Percentiles rank a stretch among this genome's conserved stretches.
Evolutionary conservation across 2,797 vertebrate species (phyloP).

Genomic region (Ctenochaetus hawaiiensis): DNA sequence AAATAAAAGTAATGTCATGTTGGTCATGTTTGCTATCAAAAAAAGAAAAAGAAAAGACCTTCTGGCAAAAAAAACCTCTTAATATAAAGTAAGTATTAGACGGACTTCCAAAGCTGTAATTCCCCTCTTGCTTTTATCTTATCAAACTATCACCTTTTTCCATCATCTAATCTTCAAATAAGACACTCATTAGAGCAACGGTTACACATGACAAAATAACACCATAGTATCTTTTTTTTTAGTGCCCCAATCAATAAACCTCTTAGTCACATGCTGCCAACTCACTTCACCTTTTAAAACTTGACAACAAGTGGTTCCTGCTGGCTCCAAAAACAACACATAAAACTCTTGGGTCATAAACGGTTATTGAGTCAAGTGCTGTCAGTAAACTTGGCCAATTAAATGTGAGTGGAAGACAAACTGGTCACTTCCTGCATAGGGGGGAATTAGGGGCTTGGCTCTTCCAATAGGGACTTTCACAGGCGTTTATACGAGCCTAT

Average conservation of each 20-base stretch:
- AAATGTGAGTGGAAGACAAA: conserved; percentile 70
- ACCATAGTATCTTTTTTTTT: conserved; percentile 32
- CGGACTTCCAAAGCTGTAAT: background rate
- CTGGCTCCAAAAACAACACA: conserved; percentile 71
- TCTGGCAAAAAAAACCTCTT: background rate
- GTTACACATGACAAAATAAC: conserved; percentile 37
- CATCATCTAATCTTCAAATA: background rate
- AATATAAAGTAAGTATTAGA: too few species aligned
- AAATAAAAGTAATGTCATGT: background rate
- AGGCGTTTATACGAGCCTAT: conserved; percentile 67
- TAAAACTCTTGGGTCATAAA: conserved; percentile 72
- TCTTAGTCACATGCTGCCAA: conserved; percentile 58
- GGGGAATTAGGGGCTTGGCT: conserved; percentile 31
- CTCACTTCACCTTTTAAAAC: conserved; percentile 48
- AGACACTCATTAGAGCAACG: background rate
- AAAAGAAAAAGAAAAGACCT: background rate
- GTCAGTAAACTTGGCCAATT: conserved; percentile 71
- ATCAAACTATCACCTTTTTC: conserved; percentile 26
- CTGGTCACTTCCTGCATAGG: conserved; percentile 67
- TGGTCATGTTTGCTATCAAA: background rate
- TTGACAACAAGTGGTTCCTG: conserved; percentile 61
- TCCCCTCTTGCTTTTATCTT: conserved; percentile 3
- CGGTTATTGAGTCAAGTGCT: conserved; percentile 68
- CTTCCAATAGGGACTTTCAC: conserved; percentile 58
- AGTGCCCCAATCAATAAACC: conserved; percentile 62